Evolutionary conservation across 2,113 vertebrate genomes (phyloP).

Genomic region (Bos javanicus): DNA sequence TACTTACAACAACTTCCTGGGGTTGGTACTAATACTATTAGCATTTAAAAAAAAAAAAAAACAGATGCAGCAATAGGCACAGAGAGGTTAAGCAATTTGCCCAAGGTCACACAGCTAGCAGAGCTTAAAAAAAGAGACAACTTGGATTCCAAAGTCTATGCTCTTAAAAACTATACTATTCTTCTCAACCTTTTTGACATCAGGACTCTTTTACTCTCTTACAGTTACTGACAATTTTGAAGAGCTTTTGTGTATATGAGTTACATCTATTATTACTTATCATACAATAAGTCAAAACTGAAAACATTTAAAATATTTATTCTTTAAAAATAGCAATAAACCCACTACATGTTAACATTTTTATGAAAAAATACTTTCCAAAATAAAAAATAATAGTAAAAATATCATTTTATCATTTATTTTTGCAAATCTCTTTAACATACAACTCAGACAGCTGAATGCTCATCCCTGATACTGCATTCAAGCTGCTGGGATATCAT

Average conservation of each 20-base stretch:
- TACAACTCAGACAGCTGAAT: not conserved
- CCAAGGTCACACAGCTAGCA: not conserved
- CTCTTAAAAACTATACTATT: not conserved
- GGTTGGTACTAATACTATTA: not conserved
- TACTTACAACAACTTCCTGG: not conserved
- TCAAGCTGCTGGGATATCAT: not conserved
- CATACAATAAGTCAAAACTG: not conserved
- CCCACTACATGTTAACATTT: not conserved
- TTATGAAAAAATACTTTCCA: not conserved
- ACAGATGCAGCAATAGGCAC: not conserved
- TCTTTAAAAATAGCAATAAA: conserved; percentile 23
- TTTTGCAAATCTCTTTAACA: not conserved
- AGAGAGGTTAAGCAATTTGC: not conserved
- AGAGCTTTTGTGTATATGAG: not conserved
- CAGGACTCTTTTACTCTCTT: not conserved
- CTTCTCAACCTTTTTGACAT: not conserved
- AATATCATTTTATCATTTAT: not conserved
- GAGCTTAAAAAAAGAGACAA: not conserved
- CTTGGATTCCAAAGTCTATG: not conserved
- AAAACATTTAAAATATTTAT: not conserved
- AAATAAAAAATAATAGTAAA: not conserved
- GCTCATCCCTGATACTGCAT: not conserved
- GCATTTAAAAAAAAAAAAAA: not conserved
- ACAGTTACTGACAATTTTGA: not conserved
- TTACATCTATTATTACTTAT: not conserved